phyloP scores from a whole-genome alignment of 2,797 vertebrate species.

The Distichodus sexfasciatus region DNA sequence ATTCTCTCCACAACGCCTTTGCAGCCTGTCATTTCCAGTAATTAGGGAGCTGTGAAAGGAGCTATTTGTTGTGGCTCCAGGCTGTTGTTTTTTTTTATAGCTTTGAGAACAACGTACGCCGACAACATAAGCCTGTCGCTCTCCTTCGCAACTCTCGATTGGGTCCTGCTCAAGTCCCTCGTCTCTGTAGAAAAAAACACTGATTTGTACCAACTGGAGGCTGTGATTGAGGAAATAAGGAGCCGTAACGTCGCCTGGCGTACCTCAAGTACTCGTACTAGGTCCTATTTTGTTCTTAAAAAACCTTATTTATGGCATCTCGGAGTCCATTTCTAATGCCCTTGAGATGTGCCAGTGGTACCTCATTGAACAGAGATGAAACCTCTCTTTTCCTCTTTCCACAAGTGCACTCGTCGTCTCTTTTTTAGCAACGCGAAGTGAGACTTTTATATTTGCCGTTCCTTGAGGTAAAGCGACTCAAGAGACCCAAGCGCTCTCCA shows the following conservation, averaged over 20 bases:
- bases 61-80: conserved; percentile 37
- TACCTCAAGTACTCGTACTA: neutral
- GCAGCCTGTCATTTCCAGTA: conserved; percentile 51
- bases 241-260: neutral
- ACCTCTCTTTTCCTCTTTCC: conserved; percentile 4
- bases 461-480: conserved; percentile 62
- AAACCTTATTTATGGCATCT: no score
- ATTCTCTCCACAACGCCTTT: conserved; percentile 32
- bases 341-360: no score
- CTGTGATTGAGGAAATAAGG: neutral
- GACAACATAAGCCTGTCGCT: conserved; percentile 16
- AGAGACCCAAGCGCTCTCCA: conserved; percentile 49
- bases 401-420: no score
- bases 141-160: conserved; percentile 11
- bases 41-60: conserved; percentile 53
- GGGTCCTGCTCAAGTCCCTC: no score
- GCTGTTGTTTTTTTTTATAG: conserved; percentile 36
- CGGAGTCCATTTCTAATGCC: neutral
- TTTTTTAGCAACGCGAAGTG: no score
- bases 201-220: neutral
- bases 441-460: conserved; percentile 31
- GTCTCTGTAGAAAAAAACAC: neutral
- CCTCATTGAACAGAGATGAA: neutral
- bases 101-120: conserved; percentile 9
- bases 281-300: neutral